These are phyloP conservation scores for Baronia brevicornis DNA, from an alignment of 2,888 invertebrate species.

Conservation along the genomic window DNA sequence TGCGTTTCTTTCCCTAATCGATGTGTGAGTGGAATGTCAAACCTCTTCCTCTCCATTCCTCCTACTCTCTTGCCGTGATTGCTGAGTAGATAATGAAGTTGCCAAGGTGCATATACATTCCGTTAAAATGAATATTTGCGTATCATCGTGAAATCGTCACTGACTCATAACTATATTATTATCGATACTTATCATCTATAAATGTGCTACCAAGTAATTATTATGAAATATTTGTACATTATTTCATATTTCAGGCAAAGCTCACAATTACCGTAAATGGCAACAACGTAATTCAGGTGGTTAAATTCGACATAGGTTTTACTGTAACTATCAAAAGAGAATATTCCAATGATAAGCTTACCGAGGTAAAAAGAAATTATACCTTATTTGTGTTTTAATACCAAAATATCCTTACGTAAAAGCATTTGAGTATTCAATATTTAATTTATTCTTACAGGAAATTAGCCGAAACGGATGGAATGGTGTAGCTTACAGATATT, in stretches of 20 bases:
- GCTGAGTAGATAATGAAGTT: too few species aligned
- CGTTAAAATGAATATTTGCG: too few species aligned
- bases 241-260: conserved; percentile 35
- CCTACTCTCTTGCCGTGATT: too few species aligned
- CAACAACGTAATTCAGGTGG: conserved; percentile 36
- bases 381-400: not conserved
- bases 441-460: not conserved
- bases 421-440: not conserved
- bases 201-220: conserved; percentile 9
- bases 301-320: conserved; percentile 23
- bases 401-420: conserved; percentile 1
- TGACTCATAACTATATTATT: too few species aligned
- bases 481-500: conserved; percentile 8
- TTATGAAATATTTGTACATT: not conserved
- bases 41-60: too few species aligned
- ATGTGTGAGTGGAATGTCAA: too few species aligned
- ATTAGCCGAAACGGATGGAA: conserved; percentile 7
- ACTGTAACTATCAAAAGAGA: conserved; percentile 35
- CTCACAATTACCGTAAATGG: conserved; percentile 38
- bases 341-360: conserved; percentile 35
- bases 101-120: too few species aligned
- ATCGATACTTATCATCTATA: too few species aligned
- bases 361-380: conserved; percentile 32
- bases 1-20: too few species aligned
- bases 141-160: too few species aligned